Conservation (phyloP, 2,113 vertebrate genomes). For the Alethe diademata region DNA sequence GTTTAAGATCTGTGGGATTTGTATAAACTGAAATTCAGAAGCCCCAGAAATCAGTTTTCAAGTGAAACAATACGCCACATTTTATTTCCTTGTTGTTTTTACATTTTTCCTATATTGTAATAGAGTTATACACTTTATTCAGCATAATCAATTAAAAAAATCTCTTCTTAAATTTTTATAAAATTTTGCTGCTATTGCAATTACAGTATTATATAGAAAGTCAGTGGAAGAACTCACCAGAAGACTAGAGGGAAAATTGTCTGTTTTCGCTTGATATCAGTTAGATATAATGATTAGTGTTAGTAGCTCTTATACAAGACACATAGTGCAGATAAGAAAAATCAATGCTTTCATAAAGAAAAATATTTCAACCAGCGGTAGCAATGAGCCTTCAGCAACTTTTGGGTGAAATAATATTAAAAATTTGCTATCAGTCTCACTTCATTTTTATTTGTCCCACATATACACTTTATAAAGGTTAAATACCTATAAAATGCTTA, state of each 20-base stretch:
- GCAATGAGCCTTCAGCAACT: neutral
- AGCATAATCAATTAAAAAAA: neutral
- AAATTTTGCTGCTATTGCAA: neutral
- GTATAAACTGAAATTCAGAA: neutral
- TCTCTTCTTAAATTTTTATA: neutral
- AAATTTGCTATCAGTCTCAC: neutral
- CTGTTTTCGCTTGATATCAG: neutral
- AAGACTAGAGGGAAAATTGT: neutral
- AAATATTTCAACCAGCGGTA: neutral
- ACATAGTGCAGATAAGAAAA: neutral
- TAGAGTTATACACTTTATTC: neutral
- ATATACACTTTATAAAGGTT: neutral
- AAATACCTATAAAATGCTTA: neutral
- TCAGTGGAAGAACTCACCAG: neutral
- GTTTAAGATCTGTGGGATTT: neutral
- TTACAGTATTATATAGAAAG: neutral
- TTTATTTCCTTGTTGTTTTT: neutral
- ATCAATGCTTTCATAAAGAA: neutral
- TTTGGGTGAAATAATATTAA: neutral
- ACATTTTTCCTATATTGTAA: neutral
- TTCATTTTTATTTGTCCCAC: neutral
- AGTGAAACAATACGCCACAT: neutral
- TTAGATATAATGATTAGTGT: neutral
- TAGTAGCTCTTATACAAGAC: neutral
- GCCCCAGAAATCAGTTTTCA: neutral